Evolutionary conservation across 2,113 vertebrate genomes (phyloP).

Genomic region (Nesogale talazaci): DNA sequence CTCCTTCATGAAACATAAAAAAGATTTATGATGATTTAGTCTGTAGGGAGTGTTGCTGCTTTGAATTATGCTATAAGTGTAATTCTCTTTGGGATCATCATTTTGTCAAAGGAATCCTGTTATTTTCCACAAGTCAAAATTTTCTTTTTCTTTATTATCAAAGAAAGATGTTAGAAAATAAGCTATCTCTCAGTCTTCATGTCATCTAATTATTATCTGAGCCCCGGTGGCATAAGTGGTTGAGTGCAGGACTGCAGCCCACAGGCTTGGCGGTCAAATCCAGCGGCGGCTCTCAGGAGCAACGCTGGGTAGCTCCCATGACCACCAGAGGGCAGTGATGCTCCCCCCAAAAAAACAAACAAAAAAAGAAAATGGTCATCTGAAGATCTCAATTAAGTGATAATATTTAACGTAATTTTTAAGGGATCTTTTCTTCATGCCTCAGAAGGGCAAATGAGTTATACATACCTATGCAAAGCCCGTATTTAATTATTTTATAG

Average conservation of each 20-base stretch:
- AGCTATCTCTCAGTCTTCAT: background rate
- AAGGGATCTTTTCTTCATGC: background rate
- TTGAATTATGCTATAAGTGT: slow-evolving; percentile 27
- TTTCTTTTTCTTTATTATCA: slow-evolving; percentile 1
- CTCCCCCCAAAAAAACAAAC: too few species aligned
- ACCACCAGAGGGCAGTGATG: too few species aligned
- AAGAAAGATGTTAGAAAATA: slow-evolving; percentile 32
- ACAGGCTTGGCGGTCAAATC: too few species aligned
- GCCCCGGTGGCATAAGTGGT: too few species aligned
- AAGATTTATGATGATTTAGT: slow-evolving; percentile 54
- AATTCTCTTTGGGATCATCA: slow-evolving; percentile 24
- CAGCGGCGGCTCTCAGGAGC: too few species aligned
- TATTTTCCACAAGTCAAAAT: slow-evolving; percentile 13
- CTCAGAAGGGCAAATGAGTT: slow-evolving; percentile 8
- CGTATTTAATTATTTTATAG: slow-evolving; percentile 11
- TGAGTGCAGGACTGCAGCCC: too few species aligned
- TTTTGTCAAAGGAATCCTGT: slow-evolving; percentile 34
- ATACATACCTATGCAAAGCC: background rate
- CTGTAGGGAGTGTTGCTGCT: slow-evolving; percentile 9
- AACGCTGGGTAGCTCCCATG: too few species aligned
- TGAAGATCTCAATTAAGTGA: slow-evolving; percentile 36
- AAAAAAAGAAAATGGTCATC: slow-evolving; percentile 18
- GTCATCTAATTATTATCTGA: slow-evolving; percentile 30
- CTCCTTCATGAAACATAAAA: slow-evolving; percentile 38
- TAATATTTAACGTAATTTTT: slow-evolving; percentile 22